Base-by-base conservation (phyloP, 2,113 vertebrate species). In the Notothenia rossii region DNA sequence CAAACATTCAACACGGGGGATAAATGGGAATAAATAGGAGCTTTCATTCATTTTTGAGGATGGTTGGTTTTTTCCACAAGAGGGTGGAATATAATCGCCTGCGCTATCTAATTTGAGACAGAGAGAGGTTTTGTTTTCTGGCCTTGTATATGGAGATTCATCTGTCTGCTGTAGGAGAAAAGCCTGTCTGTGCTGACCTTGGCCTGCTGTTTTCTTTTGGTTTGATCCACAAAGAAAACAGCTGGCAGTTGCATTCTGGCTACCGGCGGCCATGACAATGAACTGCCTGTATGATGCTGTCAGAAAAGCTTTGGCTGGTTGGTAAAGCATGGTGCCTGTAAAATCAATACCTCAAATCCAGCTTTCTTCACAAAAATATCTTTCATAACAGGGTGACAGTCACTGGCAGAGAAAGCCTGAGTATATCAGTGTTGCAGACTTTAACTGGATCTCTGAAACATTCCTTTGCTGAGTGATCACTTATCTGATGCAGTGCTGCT, bases 201-300 rank as follows among this genome's bases (percentile, higher is more conserved):
- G 89, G 75, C 86, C 77, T 61, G 84, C 86, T 93, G 94, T 94
- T 95, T 94, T 92, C 90, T 90, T 94, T 94, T 83, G 90, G 89
- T 91, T 89, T 91, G 90, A 93, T 92, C 91, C 90, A 85, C 88
- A 93, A 93, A 92, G 90, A 94, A 90, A 94, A 93, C 93, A 93
- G 90, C 92, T 94, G 91, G 91, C 92, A 85, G 76, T 88, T 87
- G 89, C 78, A 89, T 91, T 93, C 84, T 91, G 86, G 90, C 80
- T 81, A 81, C 61, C 63, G 76, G 82, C 61, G 77, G 87, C 87
- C 84, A 66, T 75, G 81, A 94, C 94, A 94, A 92, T 93, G 90
- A 89, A 73, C 80, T 22, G 92, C 76, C 82, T 92, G 92, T 94
- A 82, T 84, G 89, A 92, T 82, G 84, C 92, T 94, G 93, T 94